Base-by-base conservation (phyloP, 2,113 vertebrate genomes). In the Epinephelus moara region DNA sequence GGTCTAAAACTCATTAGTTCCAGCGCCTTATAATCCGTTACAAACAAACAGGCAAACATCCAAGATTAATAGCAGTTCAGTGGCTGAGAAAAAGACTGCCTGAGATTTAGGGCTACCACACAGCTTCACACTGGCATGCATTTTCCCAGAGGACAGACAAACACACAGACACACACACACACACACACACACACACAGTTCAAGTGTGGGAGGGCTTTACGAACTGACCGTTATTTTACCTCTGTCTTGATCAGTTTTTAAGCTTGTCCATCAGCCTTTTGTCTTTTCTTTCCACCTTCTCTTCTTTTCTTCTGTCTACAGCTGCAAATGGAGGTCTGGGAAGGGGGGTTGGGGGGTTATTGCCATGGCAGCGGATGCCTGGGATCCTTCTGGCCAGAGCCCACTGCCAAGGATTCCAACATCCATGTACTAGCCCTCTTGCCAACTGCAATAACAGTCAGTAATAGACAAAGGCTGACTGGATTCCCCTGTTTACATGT, bases 41-140 rank as follows among this genome's bases (percentile, higher is more conserved):
- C 84, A 91, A 89, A 93, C 90, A 91, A 91, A 92, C 73, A 86
- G 72, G 80, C 85, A 85, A 89, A 90, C 88, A 89, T 87, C 66
- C 85, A 87, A 84, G 88, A 89, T 92, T 89, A 92, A 92, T 83
- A 81, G 85, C 74, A 67, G 55, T 23, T 85, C 76, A 90, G 84
- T 85, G 75, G 75, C 76, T 85, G 74, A 75, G 63, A 74, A 87
- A 85, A 80, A 73, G 55, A 73, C 40, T 73, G 78, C 30, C 50
- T 25, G 64, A 88, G 82, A 90, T 88, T 91, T 87, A 87, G 19
- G 64, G 69, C 66, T 63, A 53, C 75, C 14, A 30, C 68, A 71
- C 70, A 86, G 80, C 61, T 53, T 82, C 72, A 68, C 84, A 78
- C 72, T 72, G 9, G 17, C 42, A 45, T 64, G 23, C 64, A 75